Evolutionary conservation across 2,797 vertebrate species (phyloP).

Genomic region (Chrosomus eos): DNA sequence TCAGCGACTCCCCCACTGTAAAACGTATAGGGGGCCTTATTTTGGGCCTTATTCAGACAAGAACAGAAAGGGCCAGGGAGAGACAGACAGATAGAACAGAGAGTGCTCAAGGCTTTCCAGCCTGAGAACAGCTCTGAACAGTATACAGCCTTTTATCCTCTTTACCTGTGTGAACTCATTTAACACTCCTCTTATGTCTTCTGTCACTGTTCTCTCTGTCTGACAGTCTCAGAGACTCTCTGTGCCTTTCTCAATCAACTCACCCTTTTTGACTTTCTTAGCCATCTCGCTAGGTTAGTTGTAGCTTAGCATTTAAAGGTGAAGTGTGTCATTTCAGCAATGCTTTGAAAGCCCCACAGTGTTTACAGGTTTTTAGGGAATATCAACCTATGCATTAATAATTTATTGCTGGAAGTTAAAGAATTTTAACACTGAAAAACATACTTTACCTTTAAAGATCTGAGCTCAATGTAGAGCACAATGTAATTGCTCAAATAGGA

Average conservation of each 20-base stretch:
- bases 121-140: constrained; percentile 9
- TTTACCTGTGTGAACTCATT: constrained; percentile 39
- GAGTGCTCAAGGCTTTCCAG: constrained; percentile 8
- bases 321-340: background rate
- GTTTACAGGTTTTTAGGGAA: background rate
- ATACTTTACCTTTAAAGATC: background rate
- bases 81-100: constrained; percentile 18
- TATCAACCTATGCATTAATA: background rate
- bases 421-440: background rate
- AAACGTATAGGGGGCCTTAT: background rate
- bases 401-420: background rate
- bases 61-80: constrained; percentile 24
- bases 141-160: constrained; percentile 38
- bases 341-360: background rate
- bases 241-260: background rate
- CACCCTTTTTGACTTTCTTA: background rate
- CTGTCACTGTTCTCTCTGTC: constrained; percentile 20
- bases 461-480: background rate
- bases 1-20: background rate
- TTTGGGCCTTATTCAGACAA: constrained; percentile 25
- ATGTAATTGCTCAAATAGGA: background rate
- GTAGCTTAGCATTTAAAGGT: constrained; percentile 5
- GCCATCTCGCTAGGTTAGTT: background rate
- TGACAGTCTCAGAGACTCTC: constrained; percentile 4
- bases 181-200: constrained; percentile 39